Evolutionary conservation across 2,113 vertebrate species (phyloP).

Genomic region (Pterophyllum scalare): DNA sequence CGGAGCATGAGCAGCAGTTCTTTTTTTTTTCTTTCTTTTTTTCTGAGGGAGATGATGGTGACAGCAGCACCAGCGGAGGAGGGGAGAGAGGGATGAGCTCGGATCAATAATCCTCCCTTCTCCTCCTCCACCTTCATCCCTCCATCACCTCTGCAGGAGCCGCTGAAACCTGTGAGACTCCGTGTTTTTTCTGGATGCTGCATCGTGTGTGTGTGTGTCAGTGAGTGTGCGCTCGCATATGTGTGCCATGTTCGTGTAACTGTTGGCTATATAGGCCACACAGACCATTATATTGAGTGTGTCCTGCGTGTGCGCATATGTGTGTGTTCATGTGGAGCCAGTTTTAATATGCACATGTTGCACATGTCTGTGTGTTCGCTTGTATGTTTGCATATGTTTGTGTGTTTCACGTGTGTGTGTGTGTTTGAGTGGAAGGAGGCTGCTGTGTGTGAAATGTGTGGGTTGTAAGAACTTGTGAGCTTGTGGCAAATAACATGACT

Average conservation of each 20-base stretch:
- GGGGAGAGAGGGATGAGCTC: conserved; percentile 54
- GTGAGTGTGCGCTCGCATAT: neutral
- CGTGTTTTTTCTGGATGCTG: conserved; percentile 39
- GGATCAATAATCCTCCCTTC: conserved; percentile 60
- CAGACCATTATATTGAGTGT: neutral
- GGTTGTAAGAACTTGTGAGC: conserved; percentile 28
- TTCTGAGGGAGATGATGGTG: conserved; percentile 32
- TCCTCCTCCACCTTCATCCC: conserved; percentile 61
- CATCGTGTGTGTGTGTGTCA: conserved; percentile 20
- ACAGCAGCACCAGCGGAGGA: conserved; percentile 48
- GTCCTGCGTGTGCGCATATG: neutral
- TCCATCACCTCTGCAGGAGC: conserved; percentile 70
- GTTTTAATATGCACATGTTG: neutral
- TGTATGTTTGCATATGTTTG: neutral
- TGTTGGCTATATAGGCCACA: conserved; percentile 39
- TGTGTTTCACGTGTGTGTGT: neutral
- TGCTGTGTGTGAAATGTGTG: conserved; percentile 21
- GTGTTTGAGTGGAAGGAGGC: neutral
- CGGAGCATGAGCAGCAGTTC: neutral
- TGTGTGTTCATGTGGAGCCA: neutral
- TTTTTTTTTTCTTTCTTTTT: neutral
- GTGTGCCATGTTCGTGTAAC: conserved; percentile 13
- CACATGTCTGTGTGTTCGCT: neutral
- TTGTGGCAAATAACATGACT: conserved; percentile 25
- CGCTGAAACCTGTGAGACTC: conserved; percentile 63